phyloP scores from a whole-genome alignment of 2,797 vertebrate species.

The Denticeps clupeoides region DNA sequence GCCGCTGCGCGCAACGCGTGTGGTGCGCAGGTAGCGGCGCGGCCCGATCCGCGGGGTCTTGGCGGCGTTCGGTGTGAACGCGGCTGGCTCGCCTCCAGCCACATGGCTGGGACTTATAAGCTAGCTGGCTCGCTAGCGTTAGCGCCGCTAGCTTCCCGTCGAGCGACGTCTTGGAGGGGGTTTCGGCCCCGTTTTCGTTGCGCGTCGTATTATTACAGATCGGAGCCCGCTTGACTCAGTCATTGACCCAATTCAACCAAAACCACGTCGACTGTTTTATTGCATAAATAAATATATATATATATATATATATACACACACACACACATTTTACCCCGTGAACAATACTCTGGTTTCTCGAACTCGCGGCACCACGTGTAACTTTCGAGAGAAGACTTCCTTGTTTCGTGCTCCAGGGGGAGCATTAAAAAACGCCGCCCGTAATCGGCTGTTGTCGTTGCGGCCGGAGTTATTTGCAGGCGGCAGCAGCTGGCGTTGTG shows the following conservation, averaged over 20 bases:
- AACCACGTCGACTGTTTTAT: no score
- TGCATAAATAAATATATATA: no score
- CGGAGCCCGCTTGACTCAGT: no score
- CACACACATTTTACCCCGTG: no score
- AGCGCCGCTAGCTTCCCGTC: conserved; percentile 3
- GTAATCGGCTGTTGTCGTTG: no score
- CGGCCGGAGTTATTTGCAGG: conserved; percentile 11
- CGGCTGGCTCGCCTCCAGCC: conserved; percentile 56
- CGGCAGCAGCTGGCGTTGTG: conserved; percentile 45
- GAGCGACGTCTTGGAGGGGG: not conserved
- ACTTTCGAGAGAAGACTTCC: conserved; percentile 16
- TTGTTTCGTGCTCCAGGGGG: conserved; percentile 17
- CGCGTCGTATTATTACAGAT: no score
- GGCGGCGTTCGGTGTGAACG: not conserved
- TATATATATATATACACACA: no score
- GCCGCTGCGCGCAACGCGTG: not conserved
- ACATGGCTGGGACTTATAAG: conserved; percentile 53
- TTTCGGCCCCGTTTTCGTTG: not conserved
- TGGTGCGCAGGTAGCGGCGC: rapidly evolving
- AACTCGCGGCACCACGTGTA: conserved; percentile 63
- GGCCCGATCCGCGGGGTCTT: no score
- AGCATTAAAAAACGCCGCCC: not conserved
- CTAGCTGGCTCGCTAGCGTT: conserved; percentile 36
- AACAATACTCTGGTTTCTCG: no score
- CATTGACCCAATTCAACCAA: no score